Percentiles rank a stretch among this genome's conserved stretches.
phyloP scores from a whole-genome alignment of 1,140 invertebrate genomes.

The Orius laevigatus region DNA sequence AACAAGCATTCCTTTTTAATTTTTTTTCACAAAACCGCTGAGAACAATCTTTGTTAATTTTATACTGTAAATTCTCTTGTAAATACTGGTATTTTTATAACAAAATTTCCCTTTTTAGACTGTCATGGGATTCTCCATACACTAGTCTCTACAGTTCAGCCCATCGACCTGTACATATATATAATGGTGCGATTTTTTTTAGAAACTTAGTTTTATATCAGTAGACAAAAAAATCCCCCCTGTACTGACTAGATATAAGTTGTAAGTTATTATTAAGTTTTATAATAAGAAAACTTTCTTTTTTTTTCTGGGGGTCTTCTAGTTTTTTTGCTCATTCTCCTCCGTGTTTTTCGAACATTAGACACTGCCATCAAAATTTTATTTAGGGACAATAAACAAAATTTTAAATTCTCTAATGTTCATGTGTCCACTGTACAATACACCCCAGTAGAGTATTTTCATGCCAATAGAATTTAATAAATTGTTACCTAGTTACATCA shows the following conservation, averaged over 20 bases:
- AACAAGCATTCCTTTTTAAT: too few relatives aligned
- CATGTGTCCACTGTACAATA: conserved; percentile 14
- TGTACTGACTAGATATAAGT: conserved; percentile 13
- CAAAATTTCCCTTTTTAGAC: conserved; percentile 2
- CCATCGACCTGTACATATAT: conserved; percentile 4
- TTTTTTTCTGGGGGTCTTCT: conserved; percentile 10
- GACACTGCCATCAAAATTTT: neutral
- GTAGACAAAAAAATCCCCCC: conserved; percentile 1
- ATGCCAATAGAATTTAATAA: conserved; percentile 12
- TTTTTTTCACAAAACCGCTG: conserved; percentile 1
- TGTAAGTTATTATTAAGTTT: conserved; percentile 4
- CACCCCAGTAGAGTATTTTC: conserved; percentile 12
- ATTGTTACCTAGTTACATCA: conserved; percentile 16
- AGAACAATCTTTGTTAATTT: conserved; percentile 15
- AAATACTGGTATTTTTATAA: conserved; percentile 14
- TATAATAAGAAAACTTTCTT: conserved; percentile 3
- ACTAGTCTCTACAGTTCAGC: too few relatives aligned
- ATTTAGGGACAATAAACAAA: conserved; percentile 7
- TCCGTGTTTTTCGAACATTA: conserved; percentile 9
- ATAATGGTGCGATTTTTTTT: conserved; percentile 7
- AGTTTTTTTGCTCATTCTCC: conserved; percentile 9
- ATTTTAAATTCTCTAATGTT: conserved; percentile 6
- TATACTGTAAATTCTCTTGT: conserved; percentile 15
- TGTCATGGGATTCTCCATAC: neutral
- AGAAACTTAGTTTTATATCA: conserved; percentile 7